These are phyloP conservation scores for Hemibagrus guttatus DNA, from an alignment of 2,797 vertebrate species.

Conservation along the genomic window DNA sequence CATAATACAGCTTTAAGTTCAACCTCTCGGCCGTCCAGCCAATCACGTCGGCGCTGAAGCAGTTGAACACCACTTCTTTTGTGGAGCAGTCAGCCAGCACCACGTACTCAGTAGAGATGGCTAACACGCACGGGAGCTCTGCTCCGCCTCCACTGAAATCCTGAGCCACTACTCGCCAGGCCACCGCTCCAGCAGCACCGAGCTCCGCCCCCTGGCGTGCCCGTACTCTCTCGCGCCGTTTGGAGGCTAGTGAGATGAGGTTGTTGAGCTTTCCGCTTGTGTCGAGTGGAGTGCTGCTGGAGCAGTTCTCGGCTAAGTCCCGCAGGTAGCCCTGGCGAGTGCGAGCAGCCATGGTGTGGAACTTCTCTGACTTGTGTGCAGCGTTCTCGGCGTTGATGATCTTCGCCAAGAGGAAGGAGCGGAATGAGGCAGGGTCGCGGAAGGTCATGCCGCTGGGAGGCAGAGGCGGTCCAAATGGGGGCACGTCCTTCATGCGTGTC, in stretches of 20 bases:
- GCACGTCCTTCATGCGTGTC: constrained; percentile 94
- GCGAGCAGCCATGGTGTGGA: constrained; percentile 92
- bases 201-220: constrained; percentile 81
- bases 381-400: constrained; percentile 91
- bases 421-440: constrained; percentile 83
- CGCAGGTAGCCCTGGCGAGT: constrained; percentile 91
- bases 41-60: constrained; percentile 89
- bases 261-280: constrained; percentile 86
- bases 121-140: constrained; percentile 81
- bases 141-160: constrained; percentile 82
- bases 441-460: constrained; percentile 79
- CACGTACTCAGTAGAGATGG: constrained; percentile 83
- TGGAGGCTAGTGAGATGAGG: constrained; percentile 89
- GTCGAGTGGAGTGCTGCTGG: constrained; percentile 84
- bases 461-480: constrained; percentile 89
- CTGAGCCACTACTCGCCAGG: constrained; percentile 83
- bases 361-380: constrained; percentile 92
- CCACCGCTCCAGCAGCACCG: constrained; percentile 78
- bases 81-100: constrained; percentile 80
- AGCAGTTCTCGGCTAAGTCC: constrained; percentile 88
- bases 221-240: constrained; percentile 84
- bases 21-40: constrained; percentile 86
- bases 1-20: constrained; percentile 87
- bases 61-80: constrained; percentile 93
- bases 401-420: constrained; percentile 91